A percentile compares a stretch with the other conserved stretches of the same genome.
Evolutionary conservation across 2,888 invertebrate genomes (phyloP).

Genomic region (Odontomyia ornata): DNA sequence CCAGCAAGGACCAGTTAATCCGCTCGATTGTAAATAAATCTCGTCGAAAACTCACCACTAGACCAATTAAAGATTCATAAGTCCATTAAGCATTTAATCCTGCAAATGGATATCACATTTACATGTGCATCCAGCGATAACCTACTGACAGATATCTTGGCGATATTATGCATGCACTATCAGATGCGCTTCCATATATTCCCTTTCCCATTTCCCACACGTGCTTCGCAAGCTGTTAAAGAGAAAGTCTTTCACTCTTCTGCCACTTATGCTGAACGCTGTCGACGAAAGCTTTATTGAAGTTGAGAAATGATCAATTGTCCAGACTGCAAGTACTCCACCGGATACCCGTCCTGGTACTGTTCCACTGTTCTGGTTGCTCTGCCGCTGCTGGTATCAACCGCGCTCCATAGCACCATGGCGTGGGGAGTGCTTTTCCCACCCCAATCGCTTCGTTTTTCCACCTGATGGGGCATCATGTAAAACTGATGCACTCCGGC

Average conservation of each 20-base stretch:
- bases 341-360: neutral
- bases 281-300: conserved; percentile 35
- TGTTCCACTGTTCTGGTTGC: too few relatives aligned
- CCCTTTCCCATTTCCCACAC: conserved; percentile 38
- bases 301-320: conserved; percentile 30
- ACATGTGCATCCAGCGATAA: conserved; percentile 24
- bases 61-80: conserved; percentile 3
- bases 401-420: too few relatives aligned
- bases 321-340: neutral
- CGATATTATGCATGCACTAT: neutral
- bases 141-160: conserved; percentile 34
- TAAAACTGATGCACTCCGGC: conserved; percentile 27
- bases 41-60: conserved; percentile 1
- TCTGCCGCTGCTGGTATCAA: too few relatives aligned
- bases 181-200: conserved; percentile 23
- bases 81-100: conserved; percentile 12
- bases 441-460: neutral
- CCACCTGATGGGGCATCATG: neutral
- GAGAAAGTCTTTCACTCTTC: conserved; percentile 15
- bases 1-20: too few relatives aligned
- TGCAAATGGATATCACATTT: conserved; percentile 20
- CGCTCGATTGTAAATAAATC: neutral
- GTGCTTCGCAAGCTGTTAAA: conserved; percentile 26
- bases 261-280: neutral
- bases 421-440: conserved; percentile 13